A percentile compares a stretch with the other conserved stretches of the same genome.
Evolutionary conservation across 2,888 invertebrate genomes (phyloP).

Genomic region (Rhingia rostrata): DNA sequence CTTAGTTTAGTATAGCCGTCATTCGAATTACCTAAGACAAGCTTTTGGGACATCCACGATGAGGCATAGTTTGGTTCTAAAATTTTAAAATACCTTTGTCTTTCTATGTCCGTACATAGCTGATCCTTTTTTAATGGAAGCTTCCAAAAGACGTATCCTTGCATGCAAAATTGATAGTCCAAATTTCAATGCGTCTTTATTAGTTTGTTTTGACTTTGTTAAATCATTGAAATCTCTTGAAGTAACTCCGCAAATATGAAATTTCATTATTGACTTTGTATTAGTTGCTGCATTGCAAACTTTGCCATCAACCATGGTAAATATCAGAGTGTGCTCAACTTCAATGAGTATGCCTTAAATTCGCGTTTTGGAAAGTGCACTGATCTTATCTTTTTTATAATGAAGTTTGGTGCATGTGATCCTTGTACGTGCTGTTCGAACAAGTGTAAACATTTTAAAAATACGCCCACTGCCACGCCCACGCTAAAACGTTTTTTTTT

Average conservation of each 20-base stretch:
- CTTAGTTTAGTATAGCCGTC: too few species aligned
- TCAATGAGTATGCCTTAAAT: neutral
- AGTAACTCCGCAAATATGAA: conserved; percentile 78
- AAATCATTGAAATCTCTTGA: conserved; percentile 79
- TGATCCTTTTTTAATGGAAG: conserved; percentile 4
- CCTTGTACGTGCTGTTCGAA: too few species aligned
- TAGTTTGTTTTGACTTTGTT: conserved; percentile 51
- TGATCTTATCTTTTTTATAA: too few species aligned
- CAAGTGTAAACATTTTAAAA: too few species aligned
- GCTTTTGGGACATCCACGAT: neutral
- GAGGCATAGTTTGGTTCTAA: conserved; percentile 1
- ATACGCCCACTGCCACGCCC: too few species aligned
- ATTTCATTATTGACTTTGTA: conserved; percentile 77
- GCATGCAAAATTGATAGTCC: conserved; percentile 77
- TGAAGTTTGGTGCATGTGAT: too few species aligned
- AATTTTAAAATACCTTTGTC: conserved; percentile 1
- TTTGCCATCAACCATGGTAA: conserved; percentile 79
- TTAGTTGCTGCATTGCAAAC: conserved; percentile 78
- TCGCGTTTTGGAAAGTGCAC: too few species aligned
- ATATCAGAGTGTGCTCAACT: conserved; percentile 50
- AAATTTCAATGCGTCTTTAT: conserved; percentile 75
- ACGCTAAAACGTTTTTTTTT: too few species aligned
- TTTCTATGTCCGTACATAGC: conserved; percentile 4
- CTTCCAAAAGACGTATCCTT: conserved; percentile 64
- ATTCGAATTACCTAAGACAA: too few species aligned